Evolutionary conservation across 2,888 invertebrate genomes (phyloP).

Genomic region (Cylloceria caligata): DNA sequence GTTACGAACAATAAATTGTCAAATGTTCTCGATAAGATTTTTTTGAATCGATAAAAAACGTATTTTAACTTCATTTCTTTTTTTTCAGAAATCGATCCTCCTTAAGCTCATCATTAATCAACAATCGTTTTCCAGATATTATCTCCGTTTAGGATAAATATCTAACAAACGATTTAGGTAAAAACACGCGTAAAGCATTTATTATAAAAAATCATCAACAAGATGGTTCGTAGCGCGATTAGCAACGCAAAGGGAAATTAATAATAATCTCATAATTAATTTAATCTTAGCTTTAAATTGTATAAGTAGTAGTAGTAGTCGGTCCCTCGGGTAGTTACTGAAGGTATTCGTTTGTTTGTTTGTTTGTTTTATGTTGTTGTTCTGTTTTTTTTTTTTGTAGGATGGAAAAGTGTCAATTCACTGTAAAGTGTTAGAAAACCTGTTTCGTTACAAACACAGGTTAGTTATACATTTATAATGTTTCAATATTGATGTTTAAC

Average conservation of each 20-base stretch:
- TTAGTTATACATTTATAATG: conserved; percentile 74
- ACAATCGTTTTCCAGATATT: too few relatives aligned
- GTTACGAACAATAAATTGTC: too few relatives aligned
- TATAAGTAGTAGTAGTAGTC: conserved; percentile 48
- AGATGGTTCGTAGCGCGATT: conserved; percentile 42
- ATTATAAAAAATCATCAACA: conserved; percentile 35
- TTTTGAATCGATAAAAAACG: too few relatives aligned
- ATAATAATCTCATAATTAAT: conserved; percentile 29
- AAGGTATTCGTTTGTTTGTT: conserved; percentile 55
- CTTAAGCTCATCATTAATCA: too few relatives aligned
- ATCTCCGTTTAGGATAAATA: too few relatives aligned
- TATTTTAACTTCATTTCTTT: neutral
- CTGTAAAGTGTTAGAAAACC: conserved; percentile 80
- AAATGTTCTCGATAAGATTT: too few relatives aligned
- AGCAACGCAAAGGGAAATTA: conserved; percentile 14
- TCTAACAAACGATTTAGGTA: neutral
- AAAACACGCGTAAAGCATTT: conserved; percentile 27
- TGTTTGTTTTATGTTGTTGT: conserved; percentile 11
- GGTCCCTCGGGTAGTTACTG: conserved; percentile 66
- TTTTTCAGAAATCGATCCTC: too few relatives aligned
- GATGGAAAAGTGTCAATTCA: conserved; percentile 75
- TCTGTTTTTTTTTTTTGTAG: conserved; percentile 37
- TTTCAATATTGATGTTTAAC: conserved; percentile 71
- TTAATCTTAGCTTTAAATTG: conserved; percentile 33
- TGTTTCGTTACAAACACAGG: conserved; percentile 74